A percentile compares a stretch with the other conserved stretches of the same genome.
Evolutionary conservation across 2,113 vertebrate genomes (phyloP).

Genomic region (Labrus mixtus): DNA sequence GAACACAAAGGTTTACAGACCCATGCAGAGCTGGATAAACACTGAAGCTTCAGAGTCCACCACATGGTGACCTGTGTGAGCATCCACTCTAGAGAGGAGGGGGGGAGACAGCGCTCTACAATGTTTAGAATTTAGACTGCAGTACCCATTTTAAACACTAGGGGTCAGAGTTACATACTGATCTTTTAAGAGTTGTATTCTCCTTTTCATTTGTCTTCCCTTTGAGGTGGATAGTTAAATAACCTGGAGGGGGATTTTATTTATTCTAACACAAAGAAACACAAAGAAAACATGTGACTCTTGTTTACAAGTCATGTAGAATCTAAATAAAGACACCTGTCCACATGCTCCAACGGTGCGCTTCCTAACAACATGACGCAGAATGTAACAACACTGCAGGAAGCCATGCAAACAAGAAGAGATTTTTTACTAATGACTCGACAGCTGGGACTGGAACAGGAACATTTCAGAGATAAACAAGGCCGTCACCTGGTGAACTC

Average conservation of each 20-base stretch:
- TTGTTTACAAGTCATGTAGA: conserved; percentile 25
- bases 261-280: conserved; percentile 6
- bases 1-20: no score
- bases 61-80: no score
- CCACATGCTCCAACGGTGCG: conserved; percentile 16
- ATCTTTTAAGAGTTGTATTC: no score
- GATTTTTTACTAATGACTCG: conserved; percentile 25
- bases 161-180: no score
- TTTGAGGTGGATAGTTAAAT: no score
- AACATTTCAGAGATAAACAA: conserved; percentile 39
- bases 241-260: conserved; percentile 38
- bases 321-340: conserved; percentile 31
- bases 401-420: conserved; percentile 23
- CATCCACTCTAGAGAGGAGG: no score
- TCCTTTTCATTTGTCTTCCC: no score
- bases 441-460: conserved; percentile 20
- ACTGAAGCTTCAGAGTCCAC: no score
- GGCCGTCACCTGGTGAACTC: conserved; percentile 22
- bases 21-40: no score
- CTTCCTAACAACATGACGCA: conserved; percentile 39
- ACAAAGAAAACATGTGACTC: conserved; percentile 48
- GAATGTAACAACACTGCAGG: conserved; percentile 47
- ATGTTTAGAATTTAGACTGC: no score
- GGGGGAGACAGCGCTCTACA: no score
- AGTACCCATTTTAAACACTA: no score